Base-by-base conservation (phyloP, 1,140 invertebrate genomes). In the Subanguina moxae region DNA sequence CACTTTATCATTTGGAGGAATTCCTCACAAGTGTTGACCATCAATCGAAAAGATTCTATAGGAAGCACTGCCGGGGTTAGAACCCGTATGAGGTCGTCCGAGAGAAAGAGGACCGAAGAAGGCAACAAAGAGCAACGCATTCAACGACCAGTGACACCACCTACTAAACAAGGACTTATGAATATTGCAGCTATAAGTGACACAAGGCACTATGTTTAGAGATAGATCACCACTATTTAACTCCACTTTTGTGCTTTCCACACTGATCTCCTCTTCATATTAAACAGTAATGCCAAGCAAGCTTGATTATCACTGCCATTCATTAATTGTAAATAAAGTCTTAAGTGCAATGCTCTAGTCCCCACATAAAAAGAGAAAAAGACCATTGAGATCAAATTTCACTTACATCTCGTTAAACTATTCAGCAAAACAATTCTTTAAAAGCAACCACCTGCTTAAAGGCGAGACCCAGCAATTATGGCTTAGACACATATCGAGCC, bases 141-240 rank as follows among this genome's bases (percentile, higher is more conserved):
- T 21, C 42, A 48, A 32, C 23, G 61, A 1, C 62, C 38, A 70
- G 71, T 23, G 23, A 43, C 57, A 17, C 66, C 62, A 13, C 25
- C 28, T 19, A 17, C 68, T 19, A 70, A 62, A 42, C 15, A 46
- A 21, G 21, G 17, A 57, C 30, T 30, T 1, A 42, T 28, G 11
- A 27, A 48, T 17, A 67, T 32, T 68, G 64, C 32, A 17, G 62
- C 62, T 0, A 68, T 68, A 21, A 67, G 17, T 68, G 67, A 68
- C 38, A 68, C 67, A 27, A 52, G 57, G 23, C 67, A 68, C 30
- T 68, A 68, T 67, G 43, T 68, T 68, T 68, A 68, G 46, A 15
- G n/a, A 52, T 52, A 5, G 48, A 52, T 52, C 17, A 25, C 48
- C 17, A 3, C 17, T 25, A 52, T 8, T 52, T 52, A 15, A 38